Conservation (phyloP, 2,113 vertebrate genomes). For the Trematomus loennbergii region DNA sequence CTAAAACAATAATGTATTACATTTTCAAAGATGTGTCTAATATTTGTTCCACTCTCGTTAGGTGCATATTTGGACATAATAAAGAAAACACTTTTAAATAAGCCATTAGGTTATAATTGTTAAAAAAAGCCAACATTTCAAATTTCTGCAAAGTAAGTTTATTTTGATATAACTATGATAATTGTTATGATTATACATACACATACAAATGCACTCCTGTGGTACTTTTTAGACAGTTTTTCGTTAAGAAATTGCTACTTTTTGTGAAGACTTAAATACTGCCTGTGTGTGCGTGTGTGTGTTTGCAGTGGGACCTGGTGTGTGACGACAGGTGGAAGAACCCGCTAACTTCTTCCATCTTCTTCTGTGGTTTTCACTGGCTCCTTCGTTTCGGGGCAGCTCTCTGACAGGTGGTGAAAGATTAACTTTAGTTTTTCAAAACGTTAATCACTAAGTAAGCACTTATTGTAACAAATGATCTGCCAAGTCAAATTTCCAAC, state of each 20-base stretch:
- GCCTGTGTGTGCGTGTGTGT: not conserved
- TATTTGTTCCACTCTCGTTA: too few relatives aligned
- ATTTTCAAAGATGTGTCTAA: not conserved
- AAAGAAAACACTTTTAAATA: too few relatives aligned
- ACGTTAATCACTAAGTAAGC: not conserved
- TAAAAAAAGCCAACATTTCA: not conserved
- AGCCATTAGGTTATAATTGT: too few relatives aligned
- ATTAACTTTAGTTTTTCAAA: not conserved
- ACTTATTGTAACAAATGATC: not conserved
- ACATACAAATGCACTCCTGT: not conserved
- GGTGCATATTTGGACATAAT: too few relatives aligned
- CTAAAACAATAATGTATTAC: not conserved
- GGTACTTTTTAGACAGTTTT: not conserved
- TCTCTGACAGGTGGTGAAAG: conserved; percentile 90
- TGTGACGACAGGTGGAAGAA: conserved; percentile 91
- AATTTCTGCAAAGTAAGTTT: not conserved
- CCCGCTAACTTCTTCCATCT: conserved; percentile 89
- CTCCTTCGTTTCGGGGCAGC: conserved; percentile 92
- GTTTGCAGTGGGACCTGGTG: conserved; percentile 92
- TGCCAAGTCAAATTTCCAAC: too few relatives aligned
- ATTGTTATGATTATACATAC: too few relatives aligned
- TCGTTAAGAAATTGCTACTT: not conserved
- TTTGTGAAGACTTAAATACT: not conserved
- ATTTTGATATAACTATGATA: not conserved
- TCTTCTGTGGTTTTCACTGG: conserved; percentile 91